Evolutionary conservation across 2,888 invertebrate genomes (phyloP).

Genomic region (Diarsia dahlii): DNA sequence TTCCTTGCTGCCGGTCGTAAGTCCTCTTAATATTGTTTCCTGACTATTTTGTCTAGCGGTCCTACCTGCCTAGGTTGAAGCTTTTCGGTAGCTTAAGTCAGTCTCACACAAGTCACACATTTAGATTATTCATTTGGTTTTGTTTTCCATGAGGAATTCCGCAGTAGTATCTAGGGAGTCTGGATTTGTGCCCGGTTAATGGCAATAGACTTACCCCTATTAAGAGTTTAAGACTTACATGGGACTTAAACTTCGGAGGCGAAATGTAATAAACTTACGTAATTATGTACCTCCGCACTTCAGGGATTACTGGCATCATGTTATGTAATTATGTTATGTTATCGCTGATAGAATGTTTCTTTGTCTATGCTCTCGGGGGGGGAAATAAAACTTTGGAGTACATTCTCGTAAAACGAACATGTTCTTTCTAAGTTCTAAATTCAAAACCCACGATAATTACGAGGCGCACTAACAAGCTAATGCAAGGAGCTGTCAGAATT

Average conservation of each 20-base stretch:
- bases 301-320: too few species aligned
- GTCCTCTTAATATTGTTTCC: too few species aligned
- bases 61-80: too few species aligned
- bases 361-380: neutral
- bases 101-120: neutral
- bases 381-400: neutral
- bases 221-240: too few species aligned
- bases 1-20: too few species aligned
- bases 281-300: too few species aligned
- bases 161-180: neutral
- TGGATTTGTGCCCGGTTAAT: neutral
- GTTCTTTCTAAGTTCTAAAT: neutral
- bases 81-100: neutral
- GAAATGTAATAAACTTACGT: too few species aligned
- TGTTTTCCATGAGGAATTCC: neutral
- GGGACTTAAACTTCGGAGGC: too few species aligned
- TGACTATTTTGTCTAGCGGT: too few species aligned
- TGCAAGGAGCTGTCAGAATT: constrained; percentile 81
- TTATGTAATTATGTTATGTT: neutral
- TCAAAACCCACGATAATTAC: constrained; percentile 71
- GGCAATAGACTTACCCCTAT: neutral
- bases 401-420: neutral
- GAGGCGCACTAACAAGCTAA: constrained; percentile 79
- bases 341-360: neutral
- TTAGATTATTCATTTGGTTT: neutral